phyloP scores from a whole-genome alignment of 2,797 vertebrate genomes.

The Tamandua tetradactyla region DNA sequence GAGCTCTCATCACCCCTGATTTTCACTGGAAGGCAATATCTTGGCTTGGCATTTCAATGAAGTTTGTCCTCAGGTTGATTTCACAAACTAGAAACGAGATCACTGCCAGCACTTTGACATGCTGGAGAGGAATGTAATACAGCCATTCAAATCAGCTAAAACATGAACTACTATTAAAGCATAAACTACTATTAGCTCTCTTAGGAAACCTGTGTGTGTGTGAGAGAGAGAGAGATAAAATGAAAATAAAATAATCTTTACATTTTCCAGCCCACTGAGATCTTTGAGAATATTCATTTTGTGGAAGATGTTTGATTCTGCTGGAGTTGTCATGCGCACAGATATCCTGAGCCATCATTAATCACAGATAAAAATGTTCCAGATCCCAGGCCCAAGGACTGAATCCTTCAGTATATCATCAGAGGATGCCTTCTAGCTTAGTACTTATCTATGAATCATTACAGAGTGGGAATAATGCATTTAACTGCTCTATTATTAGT shows the following conservation, averaged over 20 bases:
- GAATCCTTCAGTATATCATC: neutral
- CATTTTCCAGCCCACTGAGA: neutral
- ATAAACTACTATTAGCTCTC: neutral
- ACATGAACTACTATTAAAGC: neutral
- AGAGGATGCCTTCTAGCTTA: neutral
- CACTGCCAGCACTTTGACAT: neutral
- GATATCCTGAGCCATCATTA: slow-evolving; percentile 22
- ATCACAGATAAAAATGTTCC: slow-evolving; percentile 14
- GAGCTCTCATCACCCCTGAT: slow-evolving; percentile 34
- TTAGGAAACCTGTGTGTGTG: neutral
- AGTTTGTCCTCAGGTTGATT: neutral
- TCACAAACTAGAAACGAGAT: slow-evolving; percentile 34
- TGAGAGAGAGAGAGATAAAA: neutral
- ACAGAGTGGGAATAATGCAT: neutral
- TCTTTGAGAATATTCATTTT: slow-evolving; percentile 37
- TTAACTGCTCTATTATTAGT: neutral
- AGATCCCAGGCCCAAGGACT: neutral
- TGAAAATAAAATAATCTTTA: neutral
- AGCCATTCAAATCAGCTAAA: neutral
- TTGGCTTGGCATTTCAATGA: slow-evolving; percentile 44
- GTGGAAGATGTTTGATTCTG: neutral
- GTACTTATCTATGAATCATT: neutral
- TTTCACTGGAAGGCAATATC: slow-evolving; percentile 52
- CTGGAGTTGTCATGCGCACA: neutral
- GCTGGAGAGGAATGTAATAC: neutral